Base-by-base conservation (phyloP, 2,888 invertebrate genomes). In the Apamea crenata region DNA sequence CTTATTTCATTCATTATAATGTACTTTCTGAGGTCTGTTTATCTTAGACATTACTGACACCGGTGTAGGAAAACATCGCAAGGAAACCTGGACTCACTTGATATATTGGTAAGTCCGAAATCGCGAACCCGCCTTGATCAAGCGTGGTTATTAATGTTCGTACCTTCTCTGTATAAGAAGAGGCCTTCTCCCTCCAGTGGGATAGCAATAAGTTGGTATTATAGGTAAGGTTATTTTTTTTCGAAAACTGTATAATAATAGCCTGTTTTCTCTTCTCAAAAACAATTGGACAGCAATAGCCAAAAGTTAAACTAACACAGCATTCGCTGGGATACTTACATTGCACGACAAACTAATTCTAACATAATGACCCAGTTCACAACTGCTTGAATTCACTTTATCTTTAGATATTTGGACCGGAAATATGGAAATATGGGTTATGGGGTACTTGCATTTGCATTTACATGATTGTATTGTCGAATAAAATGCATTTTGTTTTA, bases 371-470 rank as follows among this genome's bases (percentile, higher is more conserved):
- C 44, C 50, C 47, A 44, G 66, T 78, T 74, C 78, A 82, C 78
- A 83, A 78, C 61, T 56, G 69, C 72, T 78, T 69, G 50, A 75
- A 69, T 87, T 73, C 66, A 65, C 68, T 76, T 74, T 83, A 83
- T 76, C 59, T 77, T 32, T 21, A n/a, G 18, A 76, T 85, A 83
- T 79, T 80, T 83, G 65, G 69, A 73, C 74, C 68, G 69, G 71
- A 83, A 85, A 82, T 83, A 87, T 81, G 82, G 76, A 40, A 82
- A 74, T 85, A 68, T 65, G 8, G 72, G 50, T 29, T 69, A 81
- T 76, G 81, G 65, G 44, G 36, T 40, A 21, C 72, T 79, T 65
- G 32, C 7, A 84, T 79, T 79, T 63, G 29, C 63, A 82, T 69
- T 68, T 44, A 56, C 61, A 63, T 59, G 2, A 32, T n/a, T n/a